Percentiles rank a stretch among this genome's conserved stretches.
Evolutionary conservation across 2,888 invertebrate species (phyloP).

Genomic region (Buathra laborator): DNA sequence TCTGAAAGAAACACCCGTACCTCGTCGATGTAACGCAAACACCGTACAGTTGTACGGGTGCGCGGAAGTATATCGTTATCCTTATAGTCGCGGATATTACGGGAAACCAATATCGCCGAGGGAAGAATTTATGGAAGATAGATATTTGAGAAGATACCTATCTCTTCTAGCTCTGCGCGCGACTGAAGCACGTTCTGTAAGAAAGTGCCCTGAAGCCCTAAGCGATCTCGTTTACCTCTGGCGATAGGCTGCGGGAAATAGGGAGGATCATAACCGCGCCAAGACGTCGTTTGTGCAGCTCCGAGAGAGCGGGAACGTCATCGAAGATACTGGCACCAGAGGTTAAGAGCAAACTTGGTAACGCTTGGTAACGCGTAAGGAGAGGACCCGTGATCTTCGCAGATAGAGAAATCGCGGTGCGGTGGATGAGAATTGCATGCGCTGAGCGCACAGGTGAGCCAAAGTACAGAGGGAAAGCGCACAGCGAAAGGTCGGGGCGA

Average conservation of each 20-base stretch:
- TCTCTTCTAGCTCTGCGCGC: conserved; percentile 14
- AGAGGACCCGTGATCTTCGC: too few relatives aligned
- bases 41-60: not conserved
- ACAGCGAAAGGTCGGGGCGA: too few relatives aligned
- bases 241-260: conserved; percentile 13
- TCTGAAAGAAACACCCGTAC: too few relatives aligned
- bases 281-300: too few relatives aligned
- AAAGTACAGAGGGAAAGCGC: too few relatives aligned
- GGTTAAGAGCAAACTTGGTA: too few relatives aligned
- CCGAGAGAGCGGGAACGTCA: too few relatives aligned
- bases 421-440: too few relatives aligned
- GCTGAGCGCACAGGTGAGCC: too few relatives aligned
- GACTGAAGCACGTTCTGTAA: conserved; percentile 49
- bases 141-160: conserved; percentile 49
- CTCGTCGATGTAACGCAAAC: not conserved
- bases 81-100: conserved; percentile 34
- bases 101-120: conserved; percentile 66
- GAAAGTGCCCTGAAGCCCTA: conserved; percentile 32
- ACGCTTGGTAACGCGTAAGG: too few relatives aligned
- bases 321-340: too few relatives aligned
- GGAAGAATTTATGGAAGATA: conserved; percentile 66
- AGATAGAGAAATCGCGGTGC: too few relatives aligned
- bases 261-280: not conserved
- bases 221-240: conserved; percentile 1
- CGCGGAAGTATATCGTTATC: not conserved